Conservation (phyloP, 2,888 invertebrate species). For the Bugula neritina region DNA sequence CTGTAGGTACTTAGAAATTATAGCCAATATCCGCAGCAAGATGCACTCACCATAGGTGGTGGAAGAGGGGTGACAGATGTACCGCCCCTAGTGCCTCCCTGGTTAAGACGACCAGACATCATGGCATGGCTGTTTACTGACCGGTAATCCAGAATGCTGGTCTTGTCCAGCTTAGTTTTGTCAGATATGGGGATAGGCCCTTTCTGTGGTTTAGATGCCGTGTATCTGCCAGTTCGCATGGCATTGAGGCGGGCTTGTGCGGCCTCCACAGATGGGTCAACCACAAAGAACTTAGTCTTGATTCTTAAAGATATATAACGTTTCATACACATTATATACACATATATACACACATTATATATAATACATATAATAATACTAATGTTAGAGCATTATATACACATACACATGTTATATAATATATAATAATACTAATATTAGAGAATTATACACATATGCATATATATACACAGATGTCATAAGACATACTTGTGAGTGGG, state of each 20-base stretch:
- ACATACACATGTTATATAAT: too few relatives aligned
- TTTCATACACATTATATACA: background rate
- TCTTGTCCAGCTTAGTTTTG: constrained; percentile 21
- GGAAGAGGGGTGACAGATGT: constrained; percentile 34
- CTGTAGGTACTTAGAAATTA: too few relatives aligned
- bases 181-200: background rate
- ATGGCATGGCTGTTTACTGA: background rate
- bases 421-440: too few relatives aligned
- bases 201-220: constrained; percentile 19
- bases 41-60: constrained; percentile 43
- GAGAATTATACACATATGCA: too few relatives aligned
- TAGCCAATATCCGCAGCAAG: too few relatives aligned
- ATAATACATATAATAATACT: too few relatives aligned
- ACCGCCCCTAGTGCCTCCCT: background rate
- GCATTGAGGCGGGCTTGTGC: constrained; percentile 46
- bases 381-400: too few relatives aligned
- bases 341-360: background rate
- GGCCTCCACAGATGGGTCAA: constrained; percentile 46
- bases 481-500: constrained; percentile 42
- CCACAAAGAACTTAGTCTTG: constrained; percentile 41
- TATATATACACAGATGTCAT: too few relatives aligned
- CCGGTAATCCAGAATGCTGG: constrained; percentile 8
- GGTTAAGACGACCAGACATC: background rate
- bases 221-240: constrained; percentile 41
- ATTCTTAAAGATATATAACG: constrained; percentile 35